Base-by-base conservation (phyloP, 2,888 invertebrate genomes). In the Tachina fera region DNA sequence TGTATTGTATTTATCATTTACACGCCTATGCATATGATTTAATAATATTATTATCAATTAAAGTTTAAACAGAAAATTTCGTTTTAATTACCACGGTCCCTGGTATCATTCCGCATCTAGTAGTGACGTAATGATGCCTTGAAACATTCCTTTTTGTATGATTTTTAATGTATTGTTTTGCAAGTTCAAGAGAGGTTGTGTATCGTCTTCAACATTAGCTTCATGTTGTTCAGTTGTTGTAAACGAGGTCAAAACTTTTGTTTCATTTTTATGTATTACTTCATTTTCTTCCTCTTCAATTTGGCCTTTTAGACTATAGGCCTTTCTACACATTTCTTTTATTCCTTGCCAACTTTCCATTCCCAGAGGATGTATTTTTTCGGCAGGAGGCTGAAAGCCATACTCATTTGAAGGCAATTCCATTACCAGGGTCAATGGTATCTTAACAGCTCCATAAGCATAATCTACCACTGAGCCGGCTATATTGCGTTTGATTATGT, bases 281-380 rank as follows among this genome's bases (percentile, higher is more conserved):
- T 43, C 9, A 13, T 41, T 60, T 13, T 81, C 65, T 13, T 82
- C 43, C 4, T 61, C 45, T 9, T 78, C 74, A 31, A 85, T 83
- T 75, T 86, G 70, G 3, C 41, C 0, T 51, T 81, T 82, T 31
- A 91, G 68, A 80, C 90, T 89, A 19, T 88, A 89, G 58, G 91
- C 91, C 11, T 88, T 89, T 80, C 90, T 90, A 87, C 92, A 92
- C 93, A 93, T 93, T 85, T 92, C 92, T n/a, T 90, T 90, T 65
- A 93, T 92, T 22, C 92, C 93, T 70, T 90, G 89, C 93, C 93
- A 93, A 67, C 92, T 92, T 87, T 93, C 93, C 71, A 91, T 88
- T 0, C 91, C 91, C 74, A 93, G 89, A 16, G 89, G 89, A n/a
- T 90, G 89, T 53, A 93, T 91, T 86, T 91, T 88, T 11, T 91